Evolutionary conservation across 2,113 vertebrate genomes (phyloP).

Genomic region (Oncorhynchus masou): DNA sequence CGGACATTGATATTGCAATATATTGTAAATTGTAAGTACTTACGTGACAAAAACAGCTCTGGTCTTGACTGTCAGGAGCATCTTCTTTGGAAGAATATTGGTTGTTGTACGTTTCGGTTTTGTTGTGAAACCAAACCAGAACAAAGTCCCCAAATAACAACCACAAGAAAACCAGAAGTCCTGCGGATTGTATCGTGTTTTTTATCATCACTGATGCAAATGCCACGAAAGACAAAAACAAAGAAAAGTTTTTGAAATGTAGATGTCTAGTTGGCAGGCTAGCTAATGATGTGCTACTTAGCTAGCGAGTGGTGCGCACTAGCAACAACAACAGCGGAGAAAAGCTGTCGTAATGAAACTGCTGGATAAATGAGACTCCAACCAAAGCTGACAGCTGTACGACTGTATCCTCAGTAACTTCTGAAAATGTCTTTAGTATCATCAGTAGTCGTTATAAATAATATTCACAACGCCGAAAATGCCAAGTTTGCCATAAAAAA

Average conservation of each 20-base stretch:
- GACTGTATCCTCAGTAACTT: no score
- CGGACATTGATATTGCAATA: background rate
- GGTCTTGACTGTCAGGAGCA: slow-evolving; percentile 49
- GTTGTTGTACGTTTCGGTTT: slow-evolving; percentile 43
- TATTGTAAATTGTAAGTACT: slow-evolving; percentile 32
- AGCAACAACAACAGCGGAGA: background rate
- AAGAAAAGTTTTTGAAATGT: background rate
- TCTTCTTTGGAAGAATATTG: slow-evolving; percentile 11
- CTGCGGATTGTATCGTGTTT: slow-evolving; percentile 24
- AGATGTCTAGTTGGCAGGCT: background rate
- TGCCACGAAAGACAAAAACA: background rate
- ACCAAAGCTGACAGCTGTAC: no score
- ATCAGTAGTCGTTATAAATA: no score
- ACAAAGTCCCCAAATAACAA: slow-evolving; percentile 59
- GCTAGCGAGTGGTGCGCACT: background rate
- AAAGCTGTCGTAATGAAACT: no score
- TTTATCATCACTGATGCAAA: slow-evolving; percentile 56
- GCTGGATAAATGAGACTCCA: no score
- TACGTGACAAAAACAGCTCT: slow-evolving; percentile 78
- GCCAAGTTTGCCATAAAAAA: no score
- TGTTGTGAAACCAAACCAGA: slow-evolving; percentile 65
- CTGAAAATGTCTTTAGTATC: no score
- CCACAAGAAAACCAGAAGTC: slow-evolving; percentile 52
- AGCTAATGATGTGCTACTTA: background rate
- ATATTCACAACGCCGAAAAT: no score